These are phyloP conservation scores for Casuarius casuarius DNA, from an alignment of 2,113 vertebrate species.

Conservation along the genomic window DNA sequence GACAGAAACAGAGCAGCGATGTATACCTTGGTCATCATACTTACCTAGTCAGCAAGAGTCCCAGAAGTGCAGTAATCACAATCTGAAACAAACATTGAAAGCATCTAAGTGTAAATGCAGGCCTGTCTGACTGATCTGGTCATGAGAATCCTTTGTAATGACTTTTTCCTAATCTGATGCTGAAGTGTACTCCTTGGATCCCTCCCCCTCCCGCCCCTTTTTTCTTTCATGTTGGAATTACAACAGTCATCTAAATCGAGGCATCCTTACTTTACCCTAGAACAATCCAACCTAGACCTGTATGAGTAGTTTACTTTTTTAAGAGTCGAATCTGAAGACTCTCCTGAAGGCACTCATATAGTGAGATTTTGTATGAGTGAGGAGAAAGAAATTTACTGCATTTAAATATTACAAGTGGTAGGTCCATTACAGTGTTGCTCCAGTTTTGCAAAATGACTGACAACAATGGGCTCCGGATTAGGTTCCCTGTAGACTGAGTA, in stretches of 20 bases:
- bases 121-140: neutral
- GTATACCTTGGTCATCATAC: neutral
- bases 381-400: neutral
- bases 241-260: neutral
- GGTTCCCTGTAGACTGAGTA: neutral
- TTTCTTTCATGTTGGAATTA: neutral
- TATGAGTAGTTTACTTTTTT: neutral
- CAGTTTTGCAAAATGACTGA: neutral
- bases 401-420: neutral
- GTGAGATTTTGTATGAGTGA: neutral
- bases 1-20: neutral
- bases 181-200: neutral
- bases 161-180: neutral
- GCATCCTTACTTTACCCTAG: neutral
- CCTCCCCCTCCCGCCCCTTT: too few species aligned
- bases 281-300: neutral
- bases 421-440: neutral
- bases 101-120: neutral
- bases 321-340: neutral
- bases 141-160: neutral
- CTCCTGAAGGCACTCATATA: neutral
- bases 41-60: constrained; percentile 26
- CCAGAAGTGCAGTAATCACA: constrained; percentile 25
- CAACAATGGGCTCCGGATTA: neutral
- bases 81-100: constrained; percentile 53